A percentile compares a stretch with the other conserved stretches of the same genome.
phyloP scores from a whole-genome alignment of 1,140 invertebrate species.

The Zaprionus inermis region DNA sequence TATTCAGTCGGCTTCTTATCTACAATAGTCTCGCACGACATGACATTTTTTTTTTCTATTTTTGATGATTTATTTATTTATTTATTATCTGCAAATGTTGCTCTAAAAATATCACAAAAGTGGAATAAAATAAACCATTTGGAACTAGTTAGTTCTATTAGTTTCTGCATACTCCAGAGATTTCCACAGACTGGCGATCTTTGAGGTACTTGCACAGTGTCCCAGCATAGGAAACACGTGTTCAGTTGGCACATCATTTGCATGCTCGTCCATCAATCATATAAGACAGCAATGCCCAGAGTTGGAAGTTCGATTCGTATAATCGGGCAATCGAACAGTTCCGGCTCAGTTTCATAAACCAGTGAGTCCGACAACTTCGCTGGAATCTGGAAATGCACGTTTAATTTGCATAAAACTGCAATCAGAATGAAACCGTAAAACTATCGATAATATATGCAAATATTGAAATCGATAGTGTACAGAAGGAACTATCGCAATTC shows the following conservation, averaged over 20 bases:
- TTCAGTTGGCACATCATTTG: neutral
- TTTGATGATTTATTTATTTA: neutral
- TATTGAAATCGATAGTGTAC: neutral
- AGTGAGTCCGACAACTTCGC: slow-evolving; percentile 3
- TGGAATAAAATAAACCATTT: neutral
- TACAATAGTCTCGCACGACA: slow-evolving; percentile 4
- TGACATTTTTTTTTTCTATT: neutral
- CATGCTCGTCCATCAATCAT: slow-evolving; percentile 50
- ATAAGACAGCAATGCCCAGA: slow-evolving; percentile 3
- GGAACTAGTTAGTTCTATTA: neutral
- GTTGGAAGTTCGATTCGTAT: slow-evolving; percentile 4
- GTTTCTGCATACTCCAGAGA: neutral
- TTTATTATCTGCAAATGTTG: neutral
- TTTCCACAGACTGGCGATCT: neutral
- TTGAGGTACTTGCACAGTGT: neutral
- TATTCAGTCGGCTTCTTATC: slow-evolving; percentile 7
- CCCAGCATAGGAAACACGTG: slow-evolving; percentile 22
- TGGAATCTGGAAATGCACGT: slow-evolving; percentile 24
- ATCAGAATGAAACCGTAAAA: neutral
- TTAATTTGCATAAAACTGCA: slow-evolving; percentile 20
- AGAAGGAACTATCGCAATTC: neutral
- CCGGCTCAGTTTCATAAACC: slow-evolving; percentile 27
- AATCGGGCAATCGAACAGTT: slow-evolving; percentile 29
- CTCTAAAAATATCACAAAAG: neutral
- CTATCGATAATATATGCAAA: neutral